A percentile compares a stretch with the other conserved stretches of the same genome.
These are phyloP conservation scores for Ptychodera flava DNA, from an alignment of 35 echinoderm and acorn worm genomes.

Conservation along the genomic window DNA sequence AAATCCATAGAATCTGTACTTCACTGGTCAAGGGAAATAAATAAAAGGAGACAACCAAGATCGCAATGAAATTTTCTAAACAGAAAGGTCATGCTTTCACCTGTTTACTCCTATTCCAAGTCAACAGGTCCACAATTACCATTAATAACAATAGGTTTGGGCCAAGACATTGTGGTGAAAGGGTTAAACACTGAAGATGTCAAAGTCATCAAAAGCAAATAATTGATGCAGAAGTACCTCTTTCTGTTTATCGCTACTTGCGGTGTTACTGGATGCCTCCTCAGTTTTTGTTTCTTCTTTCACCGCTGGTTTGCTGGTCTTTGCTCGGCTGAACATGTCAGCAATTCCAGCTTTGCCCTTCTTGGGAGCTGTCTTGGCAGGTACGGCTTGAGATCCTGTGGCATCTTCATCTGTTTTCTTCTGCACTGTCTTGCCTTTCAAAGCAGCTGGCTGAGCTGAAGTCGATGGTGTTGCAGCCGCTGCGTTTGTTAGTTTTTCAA, in stretches of 20 bases:
- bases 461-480: neutral
- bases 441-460: neutral
- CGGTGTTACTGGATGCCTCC: neutral
- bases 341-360: neutral
- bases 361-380: neutral
- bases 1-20: too few relatives aligned
- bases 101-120: too few relatives aligned
- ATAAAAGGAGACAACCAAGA: too few relatives aligned
- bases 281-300: neutral
- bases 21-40: too few relatives aligned
- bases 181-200: too few relatives aligned
- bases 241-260: neutral
- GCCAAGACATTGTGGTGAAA: too few relatives aligned
- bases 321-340: neutral
- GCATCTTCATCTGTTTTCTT: constrained; percentile 8
- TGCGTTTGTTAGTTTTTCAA: constrained; percentile 11
- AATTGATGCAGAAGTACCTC: neutral
- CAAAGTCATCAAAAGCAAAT: too few relatives aligned
- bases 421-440: neutral
- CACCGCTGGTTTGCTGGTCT: neutral
- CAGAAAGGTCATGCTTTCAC: too few relatives aligned
- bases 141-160: too few relatives aligned
- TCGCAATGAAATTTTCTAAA: too few relatives aligned
- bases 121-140: too few relatives aligned
- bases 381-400: neutral